Evolutionary conservation across 2,888 invertebrate genomes (phyloP).

Genomic region (Yponomeuta malinellus): DNA sequence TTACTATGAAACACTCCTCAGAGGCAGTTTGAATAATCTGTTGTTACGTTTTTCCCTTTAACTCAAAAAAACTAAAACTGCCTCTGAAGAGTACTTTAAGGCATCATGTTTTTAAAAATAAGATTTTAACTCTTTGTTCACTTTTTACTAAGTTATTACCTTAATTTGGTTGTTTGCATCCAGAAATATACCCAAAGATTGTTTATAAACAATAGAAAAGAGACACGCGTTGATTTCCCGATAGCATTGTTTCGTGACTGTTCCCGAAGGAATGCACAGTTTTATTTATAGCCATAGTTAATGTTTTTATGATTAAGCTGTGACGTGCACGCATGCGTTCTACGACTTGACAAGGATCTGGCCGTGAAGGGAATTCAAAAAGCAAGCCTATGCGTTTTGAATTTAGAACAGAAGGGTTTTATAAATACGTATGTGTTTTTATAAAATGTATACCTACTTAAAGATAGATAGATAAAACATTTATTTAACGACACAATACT

Average conservation of each 20-base stretch:
- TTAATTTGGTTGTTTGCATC: no score
- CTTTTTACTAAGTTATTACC: no score
- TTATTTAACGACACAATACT: no score
- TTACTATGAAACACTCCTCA: no score
- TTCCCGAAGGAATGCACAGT: slow-evolving; percentile 8
- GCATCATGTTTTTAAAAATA: no score
- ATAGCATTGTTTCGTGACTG: slow-evolving; percentile 50
- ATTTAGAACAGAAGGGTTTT: background rate
- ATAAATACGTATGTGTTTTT: background rate
- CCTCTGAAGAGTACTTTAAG: no score
- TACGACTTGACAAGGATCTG: slow-evolving; percentile 1
- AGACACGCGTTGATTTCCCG: slow-evolving; percentile 58
- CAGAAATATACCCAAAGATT: no score
- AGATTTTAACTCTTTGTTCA: no score
- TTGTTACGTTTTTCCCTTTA: no score
- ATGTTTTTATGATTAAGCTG: background rate
- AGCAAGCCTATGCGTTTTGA: background rate
- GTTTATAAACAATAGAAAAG: background rate
- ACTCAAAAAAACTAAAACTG: no score
- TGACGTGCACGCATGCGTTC: slow-evolving; percentile 13
- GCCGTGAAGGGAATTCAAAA: slow-evolving; percentile 6
- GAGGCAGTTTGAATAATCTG: no score
- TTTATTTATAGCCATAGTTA: background rate
- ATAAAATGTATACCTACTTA: background rate
- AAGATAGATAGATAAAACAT: no score